Evolutionary conservation across 2,113 vertebrate species (phyloP).

Genomic region (Strix aluco): DNA sequence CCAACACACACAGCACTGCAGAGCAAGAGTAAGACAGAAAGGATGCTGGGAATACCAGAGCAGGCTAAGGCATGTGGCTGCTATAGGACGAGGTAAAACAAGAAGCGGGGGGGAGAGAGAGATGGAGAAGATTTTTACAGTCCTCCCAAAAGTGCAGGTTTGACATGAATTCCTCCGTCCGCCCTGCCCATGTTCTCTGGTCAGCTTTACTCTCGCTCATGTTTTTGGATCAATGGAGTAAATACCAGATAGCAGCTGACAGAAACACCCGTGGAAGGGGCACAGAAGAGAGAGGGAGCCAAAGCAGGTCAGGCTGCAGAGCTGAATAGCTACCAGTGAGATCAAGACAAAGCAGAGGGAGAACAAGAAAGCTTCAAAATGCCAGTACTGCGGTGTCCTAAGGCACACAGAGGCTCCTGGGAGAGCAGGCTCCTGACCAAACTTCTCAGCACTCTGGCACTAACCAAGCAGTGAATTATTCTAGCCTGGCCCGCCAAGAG

Average conservation of each 20-base stretch:
- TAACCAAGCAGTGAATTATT: not conserved
- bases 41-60: not conserved
- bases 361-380: not conserved
- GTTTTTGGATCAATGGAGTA: not conserved
- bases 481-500: not conserved
- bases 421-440: not conserved
- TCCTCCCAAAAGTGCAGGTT: not conserved
- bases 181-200: not conserved
- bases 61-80: not conserved
- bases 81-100: not conserved
- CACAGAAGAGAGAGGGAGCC: not conserved
- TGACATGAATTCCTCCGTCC: not conserved
- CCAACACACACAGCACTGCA: not conserved
- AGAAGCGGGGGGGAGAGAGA: not conserved
- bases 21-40: not conserved
- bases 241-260: not conserved
- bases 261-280: not conserved
- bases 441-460: not conserved
- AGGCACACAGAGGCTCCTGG: not conserved
- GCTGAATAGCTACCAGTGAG: not conserved
- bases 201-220: not conserved
- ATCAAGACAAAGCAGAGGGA: not conserved
- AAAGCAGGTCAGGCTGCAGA: not conserved
- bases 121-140: not conserved
- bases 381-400: not conserved